Conservation (phyloP, 2,113 vertebrate species). For the Lepus timidus region DNA sequence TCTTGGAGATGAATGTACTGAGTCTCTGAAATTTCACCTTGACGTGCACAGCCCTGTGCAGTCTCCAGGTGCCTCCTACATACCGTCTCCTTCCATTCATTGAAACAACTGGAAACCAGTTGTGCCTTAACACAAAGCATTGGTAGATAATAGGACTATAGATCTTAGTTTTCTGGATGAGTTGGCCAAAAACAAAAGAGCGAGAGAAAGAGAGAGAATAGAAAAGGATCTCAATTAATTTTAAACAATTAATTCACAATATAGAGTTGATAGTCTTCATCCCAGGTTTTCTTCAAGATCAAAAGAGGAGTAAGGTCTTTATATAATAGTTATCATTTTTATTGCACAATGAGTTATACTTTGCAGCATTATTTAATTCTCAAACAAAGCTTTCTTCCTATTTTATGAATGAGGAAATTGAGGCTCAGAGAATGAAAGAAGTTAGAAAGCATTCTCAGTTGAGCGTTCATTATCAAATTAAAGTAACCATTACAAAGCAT, state of each 20-base stretch:
- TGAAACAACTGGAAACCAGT: not conserved
- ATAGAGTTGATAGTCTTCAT: not conserved
- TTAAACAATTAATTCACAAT: not conserved
- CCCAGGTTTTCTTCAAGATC: not conserved
- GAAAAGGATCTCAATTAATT: not conserved
- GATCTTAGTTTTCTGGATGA: not conserved
- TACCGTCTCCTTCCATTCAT: not conserved
- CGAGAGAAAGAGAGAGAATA: too few species aligned
- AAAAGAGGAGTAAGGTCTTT: not conserved
- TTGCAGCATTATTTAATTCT: constrained; percentile 21
- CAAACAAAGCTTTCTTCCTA: not conserved
- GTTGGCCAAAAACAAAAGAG: not conserved
- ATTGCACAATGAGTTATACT: not conserved
- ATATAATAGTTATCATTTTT: not conserved
- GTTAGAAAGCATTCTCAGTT: not conserved
- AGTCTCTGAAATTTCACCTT: not conserved
- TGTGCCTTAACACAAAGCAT: not conserved
- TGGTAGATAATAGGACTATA: not conserved
- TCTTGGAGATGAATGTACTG: not conserved
- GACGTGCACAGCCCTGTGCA: not conserved
- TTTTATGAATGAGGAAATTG: not conserved
- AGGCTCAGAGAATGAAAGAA: not conserved
- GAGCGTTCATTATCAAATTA: not conserved
- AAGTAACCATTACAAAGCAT: not conserved
- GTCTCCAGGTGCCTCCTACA: not conserved